These are phyloP conservation scores for Syrrhaptes paradoxus DNA, from an alignment of 2,113 vertebrate species.

Conservation along the genomic window DNA sequence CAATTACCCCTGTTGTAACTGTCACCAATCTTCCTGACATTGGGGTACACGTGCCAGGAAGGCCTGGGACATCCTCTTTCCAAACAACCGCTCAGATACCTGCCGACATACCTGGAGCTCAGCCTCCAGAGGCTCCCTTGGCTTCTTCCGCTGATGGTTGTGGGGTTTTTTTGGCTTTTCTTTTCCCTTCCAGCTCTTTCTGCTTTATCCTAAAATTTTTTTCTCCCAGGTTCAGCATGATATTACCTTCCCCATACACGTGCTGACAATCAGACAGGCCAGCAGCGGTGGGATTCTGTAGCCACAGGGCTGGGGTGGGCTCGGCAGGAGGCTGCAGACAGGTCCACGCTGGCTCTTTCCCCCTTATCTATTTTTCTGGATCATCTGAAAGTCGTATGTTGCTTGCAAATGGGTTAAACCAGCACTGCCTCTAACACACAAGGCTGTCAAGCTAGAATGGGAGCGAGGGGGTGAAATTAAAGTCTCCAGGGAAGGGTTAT, in stretches of 20 bases:
- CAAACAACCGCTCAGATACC: neutral
- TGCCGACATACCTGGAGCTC: neutral
- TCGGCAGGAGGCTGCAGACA: too few relatives aligned
- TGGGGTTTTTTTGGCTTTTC: neutral
- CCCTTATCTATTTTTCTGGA: neutral
- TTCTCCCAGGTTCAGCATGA: neutral
- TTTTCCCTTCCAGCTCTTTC: neutral
- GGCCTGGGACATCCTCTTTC: too few relatives aligned
- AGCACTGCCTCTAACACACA: rapidly evolving
- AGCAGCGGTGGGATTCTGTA: too few relatives aligned
- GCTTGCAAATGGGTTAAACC: neutral
- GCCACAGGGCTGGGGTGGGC: too few relatives aligned
- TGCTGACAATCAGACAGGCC: too few relatives aligned
- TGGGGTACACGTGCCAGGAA: neutral
- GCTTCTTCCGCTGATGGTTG: neutral
- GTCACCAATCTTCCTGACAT: neutral
- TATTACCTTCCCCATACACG: rapidly evolving
- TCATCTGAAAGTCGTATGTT: neutral
- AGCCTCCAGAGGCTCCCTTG: neutral
- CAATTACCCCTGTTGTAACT: too few relatives aligned
- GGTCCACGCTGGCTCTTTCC: neutral
- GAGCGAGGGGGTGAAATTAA: neutral
- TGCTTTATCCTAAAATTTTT: rapidly evolving
- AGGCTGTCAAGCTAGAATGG: neutral
- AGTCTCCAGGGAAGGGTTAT: neutral